Conservation (phyloP, 2,888 invertebrate species). For the Ochlodes sylvanus region DNA sequence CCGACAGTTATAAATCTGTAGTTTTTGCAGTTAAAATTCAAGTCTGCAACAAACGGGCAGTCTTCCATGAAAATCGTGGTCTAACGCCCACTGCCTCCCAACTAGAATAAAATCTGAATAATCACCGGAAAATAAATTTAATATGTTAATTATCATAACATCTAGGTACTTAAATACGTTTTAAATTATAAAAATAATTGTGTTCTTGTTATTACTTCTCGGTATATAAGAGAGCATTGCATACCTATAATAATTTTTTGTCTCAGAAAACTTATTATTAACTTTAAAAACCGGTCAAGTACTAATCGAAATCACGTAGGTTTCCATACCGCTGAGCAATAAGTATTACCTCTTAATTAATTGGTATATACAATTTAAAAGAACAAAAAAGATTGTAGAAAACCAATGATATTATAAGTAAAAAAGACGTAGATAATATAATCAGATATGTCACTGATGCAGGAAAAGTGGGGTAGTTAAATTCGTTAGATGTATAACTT, state of each 20-base stretch:
- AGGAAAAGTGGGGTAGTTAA: no score
- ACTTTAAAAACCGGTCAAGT: neutral
- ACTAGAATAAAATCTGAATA: neutral
- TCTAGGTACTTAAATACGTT: conserved; percentile 3
- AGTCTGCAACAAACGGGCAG: neutral
- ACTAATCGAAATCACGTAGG: no score
- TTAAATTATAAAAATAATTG: no score
- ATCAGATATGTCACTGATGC: no score
- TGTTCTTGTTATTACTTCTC: neutral
- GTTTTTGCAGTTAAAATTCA: neutral
- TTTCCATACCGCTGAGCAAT: no score
- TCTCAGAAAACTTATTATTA: neutral
- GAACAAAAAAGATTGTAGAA: no score
- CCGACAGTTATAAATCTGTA: neutral
- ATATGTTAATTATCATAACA: conserved; percentile 17
- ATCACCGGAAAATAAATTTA: conserved; percentile 24
- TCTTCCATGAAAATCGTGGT: conserved; percentile 10
- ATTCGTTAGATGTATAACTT: no score
- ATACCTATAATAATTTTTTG: neutral
- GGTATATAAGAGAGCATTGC: neutral
- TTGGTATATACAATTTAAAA: no score
- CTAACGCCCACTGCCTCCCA: neutral
- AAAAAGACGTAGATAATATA: no score
- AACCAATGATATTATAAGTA: no score
- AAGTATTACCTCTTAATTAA: no score